Conservation (phyloP, 1,140 invertebrate species). For the Camponotus vicinus region DNA sequence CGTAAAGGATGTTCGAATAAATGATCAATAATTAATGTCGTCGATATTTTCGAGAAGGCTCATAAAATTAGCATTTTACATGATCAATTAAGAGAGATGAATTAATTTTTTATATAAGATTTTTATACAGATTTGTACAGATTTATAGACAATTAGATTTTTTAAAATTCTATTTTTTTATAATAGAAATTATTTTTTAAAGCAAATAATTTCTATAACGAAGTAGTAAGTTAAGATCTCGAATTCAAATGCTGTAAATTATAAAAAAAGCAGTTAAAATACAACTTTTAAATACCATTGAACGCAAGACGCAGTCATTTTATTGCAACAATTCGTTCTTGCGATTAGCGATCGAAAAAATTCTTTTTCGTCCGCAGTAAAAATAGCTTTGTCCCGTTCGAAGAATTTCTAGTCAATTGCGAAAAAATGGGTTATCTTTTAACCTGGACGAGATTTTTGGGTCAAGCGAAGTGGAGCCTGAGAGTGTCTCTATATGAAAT, state of each 20-base stretch:
- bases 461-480: conserved; percentile 55
- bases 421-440: conserved; percentile 61
- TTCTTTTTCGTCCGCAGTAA: conserved; percentile 15
- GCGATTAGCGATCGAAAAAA: conserved; percentile 18
- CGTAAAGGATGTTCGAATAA: neutral
- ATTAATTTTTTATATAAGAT: neutral
- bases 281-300: no score
- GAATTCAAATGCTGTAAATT: no score
- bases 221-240: neutral
- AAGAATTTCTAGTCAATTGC: conserved; percentile 52
- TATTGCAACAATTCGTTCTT: conserved; percentile 9
- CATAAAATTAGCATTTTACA: neutral
- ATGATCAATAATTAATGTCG: conserved; percentile 37
- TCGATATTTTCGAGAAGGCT: neutral
- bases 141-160: neutral
- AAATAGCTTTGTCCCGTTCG: conserved; percentile 53
- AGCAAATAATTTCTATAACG: neutral
- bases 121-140: neutral
- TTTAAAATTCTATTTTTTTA: neutral
- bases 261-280: no score
- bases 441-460: conserved; percentile 56
- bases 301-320: neutral
- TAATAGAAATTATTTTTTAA: neutral
- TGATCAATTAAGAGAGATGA: neutral
- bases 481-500: conserved; percentile 47